Conservation (phyloP, 2,888 invertebrate genomes). For the Drosophila anceps region DNA sequence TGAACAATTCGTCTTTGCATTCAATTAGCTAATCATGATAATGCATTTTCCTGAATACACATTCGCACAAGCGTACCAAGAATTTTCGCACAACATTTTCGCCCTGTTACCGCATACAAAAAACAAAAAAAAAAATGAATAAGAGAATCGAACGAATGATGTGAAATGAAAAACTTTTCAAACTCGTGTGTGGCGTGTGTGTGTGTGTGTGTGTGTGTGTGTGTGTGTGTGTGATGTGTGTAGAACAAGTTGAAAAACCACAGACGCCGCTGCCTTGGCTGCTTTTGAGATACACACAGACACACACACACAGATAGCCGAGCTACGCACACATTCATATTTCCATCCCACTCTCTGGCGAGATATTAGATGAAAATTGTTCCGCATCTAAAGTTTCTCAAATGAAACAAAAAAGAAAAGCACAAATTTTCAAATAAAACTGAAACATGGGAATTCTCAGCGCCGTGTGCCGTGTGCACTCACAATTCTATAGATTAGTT, state of each 20-base stretch:
- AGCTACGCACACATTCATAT: slow-evolving; percentile 56
- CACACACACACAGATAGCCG: slow-evolving; percentile 29
- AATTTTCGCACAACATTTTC: slow-evolving; percentile 55
- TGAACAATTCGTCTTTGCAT: slow-evolving; percentile 23
- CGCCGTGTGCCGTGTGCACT: slow-evolving; percentile 78
- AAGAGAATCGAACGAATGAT: slow-evolving; percentile 32
- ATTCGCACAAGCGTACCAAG: slow-evolving; percentile 37
- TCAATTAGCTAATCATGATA: slow-evolving; percentile 60
- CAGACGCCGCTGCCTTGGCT: slow-evolving; percentile 55
- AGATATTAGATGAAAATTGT: slow-evolving; percentile 71
- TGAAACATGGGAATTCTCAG: slow-evolving; percentile 45
- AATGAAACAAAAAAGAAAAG: slow-evolving; percentile 48
- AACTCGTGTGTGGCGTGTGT: slow-evolving; percentile 9
- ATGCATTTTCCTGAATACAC: slow-evolving; percentile 30
- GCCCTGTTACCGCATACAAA: slow-evolving; percentile 59
- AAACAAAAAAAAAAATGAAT: not conserved
- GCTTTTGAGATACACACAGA: slow-evolving; percentile 25
- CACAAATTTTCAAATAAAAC: slow-evolving; percentile 18
- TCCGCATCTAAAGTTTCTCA: slow-evolving; percentile 79
- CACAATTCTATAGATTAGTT: slow-evolving; percentile 81
- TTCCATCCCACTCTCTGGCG: slow-evolving; percentile 78
- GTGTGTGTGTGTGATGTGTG: slow-evolving; percentile 27
- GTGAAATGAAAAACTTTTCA: slow-evolving; percentile 55
- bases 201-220: slow-evolving; percentile 11
- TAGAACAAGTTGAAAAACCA: slow-evolving; percentile 57